Evolutionary conservation across 2,888 invertebrate species (phyloP).

Genomic region (Aphelenchoides bicaudatus): DNA sequence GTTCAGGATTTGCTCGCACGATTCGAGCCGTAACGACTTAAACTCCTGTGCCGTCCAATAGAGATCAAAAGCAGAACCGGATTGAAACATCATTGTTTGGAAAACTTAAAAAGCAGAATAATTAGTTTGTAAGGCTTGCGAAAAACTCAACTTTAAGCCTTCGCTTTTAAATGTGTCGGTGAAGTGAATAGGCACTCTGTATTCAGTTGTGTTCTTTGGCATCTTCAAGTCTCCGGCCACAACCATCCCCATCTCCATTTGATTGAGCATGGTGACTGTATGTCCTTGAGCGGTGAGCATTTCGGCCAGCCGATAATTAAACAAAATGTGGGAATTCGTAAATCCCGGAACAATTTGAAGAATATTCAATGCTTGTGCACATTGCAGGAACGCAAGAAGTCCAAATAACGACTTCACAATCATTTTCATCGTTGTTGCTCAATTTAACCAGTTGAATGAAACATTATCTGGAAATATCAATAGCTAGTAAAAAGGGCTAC

Average conservation of each 20-base stretch:
- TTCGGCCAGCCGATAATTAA: constrained; percentile 56
- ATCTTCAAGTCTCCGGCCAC: constrained; percentile 33
- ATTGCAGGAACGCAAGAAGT: not conserved
- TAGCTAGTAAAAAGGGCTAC: too few species aligned
- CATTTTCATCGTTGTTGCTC: not conserved
- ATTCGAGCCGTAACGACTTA: constrained; percentile 56
- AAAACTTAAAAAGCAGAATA: constrained; percentile 42
- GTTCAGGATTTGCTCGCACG: constrained; percentile 56
- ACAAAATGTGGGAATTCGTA: constrained; percentile 58
- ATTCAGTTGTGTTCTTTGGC: constrained; percentile 29
- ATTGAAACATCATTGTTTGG: constrained; percentile 58
- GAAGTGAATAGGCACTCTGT: constrained; percentile 52
- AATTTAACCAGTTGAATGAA: not conserved
- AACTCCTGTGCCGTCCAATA: constrained; percentile 60
- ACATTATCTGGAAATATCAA: too few species aligned
- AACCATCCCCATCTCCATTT: constrained; percentile 46
- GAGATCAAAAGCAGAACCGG: constrained; percentile 55
- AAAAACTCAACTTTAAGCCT: constrained; percentile 46
- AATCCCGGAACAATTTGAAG: constrained; percentile 59
- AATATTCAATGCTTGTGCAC: constrained; percentile 17
- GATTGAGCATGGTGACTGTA: constrained; percentile 54
- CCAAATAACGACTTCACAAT: constrained; percentile 2
- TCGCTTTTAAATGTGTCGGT: constrained; percentile 52
- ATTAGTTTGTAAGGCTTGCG: not conserved
- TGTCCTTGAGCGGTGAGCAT: constrained; percentile 50